Evolutionary conservation across 2,888 invertebrate species (phyloP).

Genomic region (Hoplodrina blanda): DNA sequence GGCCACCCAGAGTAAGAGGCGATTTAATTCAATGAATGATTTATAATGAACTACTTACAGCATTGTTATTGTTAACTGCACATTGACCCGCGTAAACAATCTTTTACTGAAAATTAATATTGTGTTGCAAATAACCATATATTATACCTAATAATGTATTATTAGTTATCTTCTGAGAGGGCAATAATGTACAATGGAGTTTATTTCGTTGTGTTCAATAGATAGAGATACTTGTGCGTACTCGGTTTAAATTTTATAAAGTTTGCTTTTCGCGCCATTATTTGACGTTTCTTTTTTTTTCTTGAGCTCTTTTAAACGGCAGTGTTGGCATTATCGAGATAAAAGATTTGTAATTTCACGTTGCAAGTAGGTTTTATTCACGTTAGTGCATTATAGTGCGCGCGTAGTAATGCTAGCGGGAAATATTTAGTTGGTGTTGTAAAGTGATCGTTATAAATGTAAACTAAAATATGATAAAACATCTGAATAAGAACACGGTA

Average conservation of each 20-base stretch:
- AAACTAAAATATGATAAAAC: conserved; percentile 75
- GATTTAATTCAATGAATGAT: conserved; percentile 62
- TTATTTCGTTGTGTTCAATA: conserved; percentile 68
- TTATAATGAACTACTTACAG: conserved; percentile 50
- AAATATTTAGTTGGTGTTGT: conserved; percentile 39
- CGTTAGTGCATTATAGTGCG: conserved; percentile 32
- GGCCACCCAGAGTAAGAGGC: conserved; percentile 49
- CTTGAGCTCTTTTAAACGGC: conserved; percentile 12
- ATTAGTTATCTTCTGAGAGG: conserved; percentile 77
- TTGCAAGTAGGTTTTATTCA: conserved; percentile 27
- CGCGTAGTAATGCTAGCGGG: conserved; percentile 51
- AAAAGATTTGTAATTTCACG: conserved; percentile 27
- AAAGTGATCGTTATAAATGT: conserved; percentile 45
- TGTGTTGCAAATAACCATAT: conserved; percentile 67
- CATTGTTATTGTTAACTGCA: conserved; percentile 69
- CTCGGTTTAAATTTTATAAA: conserved; percentile 45
- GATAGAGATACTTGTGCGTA: conserved; percentile 71
- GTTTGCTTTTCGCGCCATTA: conserved; percentile 59
- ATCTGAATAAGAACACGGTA: conserved; percentile 80
- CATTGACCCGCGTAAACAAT: conserved; percentile 70
- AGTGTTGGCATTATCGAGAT: conserved; percentile 49
- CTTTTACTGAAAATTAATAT: conserved; percentile 66
- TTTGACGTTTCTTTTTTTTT: conserved; percentile 56
- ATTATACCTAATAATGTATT: conserved; percentile 63
- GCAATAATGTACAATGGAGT: conserved; percentile 72